Evolutionary conservation across 2,888 invertebrate genomes (phyloP), one percentile per base, ranked within the genome.

Genomic region (Oligia latruncula): DNA sequence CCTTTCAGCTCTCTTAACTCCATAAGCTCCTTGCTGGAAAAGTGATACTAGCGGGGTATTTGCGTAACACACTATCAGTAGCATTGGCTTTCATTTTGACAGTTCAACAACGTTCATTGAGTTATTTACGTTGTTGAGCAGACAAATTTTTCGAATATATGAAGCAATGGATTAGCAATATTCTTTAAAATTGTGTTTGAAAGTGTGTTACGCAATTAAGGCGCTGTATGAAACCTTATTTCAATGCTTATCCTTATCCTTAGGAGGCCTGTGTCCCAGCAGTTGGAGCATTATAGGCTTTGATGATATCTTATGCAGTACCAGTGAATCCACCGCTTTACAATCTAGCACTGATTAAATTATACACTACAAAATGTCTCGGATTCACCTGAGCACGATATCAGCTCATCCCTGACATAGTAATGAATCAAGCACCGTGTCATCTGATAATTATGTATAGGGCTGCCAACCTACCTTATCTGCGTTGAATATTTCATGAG

Each of bases 371-470:
- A 79, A 74, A 84, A 67, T 74, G 58, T 73, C 49, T 71, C 15
- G 8, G 60, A 72, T 68, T 66, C 49, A 70, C 82, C 68, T 68
- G 62, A 40, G 46, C 78, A 88, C 81, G 79, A 74, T 77, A 81
- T 73, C 71, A 83, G 80, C 85, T 49, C 86, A 87, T 70, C 90
- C 90, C 87, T 90, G 89, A 86, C 90, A 89, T 70, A 87, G 83
- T 89, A 87, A 87, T 84, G 77, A 86, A 86, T 90, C 87, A 83
- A 82, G 77, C 72, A 78, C 29, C 67, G 23, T 66, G 83, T 62
- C 83, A 78, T 71, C 58, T 46, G 58, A 86, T 86, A 67, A 78
- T 71, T 78, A 55, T 71, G 60, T 66, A 15, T 58, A 83, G 71
- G 66, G 81, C 62, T 83, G 71, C 64, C 75, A 60, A n/a, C 60